Evolutionary conservation across 2,797 vertebrate species (phyloP).

Genomic region (Crypturellus tataupa): DNA sequence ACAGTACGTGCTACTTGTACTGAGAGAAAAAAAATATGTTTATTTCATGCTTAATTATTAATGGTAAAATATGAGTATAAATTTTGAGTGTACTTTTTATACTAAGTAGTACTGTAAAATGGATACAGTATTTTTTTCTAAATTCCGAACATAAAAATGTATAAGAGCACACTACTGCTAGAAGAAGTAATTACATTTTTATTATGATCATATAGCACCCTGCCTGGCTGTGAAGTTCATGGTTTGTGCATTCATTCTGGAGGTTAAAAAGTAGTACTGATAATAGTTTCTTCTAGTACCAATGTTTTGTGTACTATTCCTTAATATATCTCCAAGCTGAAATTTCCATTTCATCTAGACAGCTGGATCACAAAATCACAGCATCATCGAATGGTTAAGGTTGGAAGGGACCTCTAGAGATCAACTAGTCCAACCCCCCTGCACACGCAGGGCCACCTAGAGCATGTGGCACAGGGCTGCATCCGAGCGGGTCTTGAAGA

Average conservation of each 20-base stretch:
- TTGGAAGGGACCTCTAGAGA: no score
- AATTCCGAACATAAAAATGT: slow-evolving; percentile 4
- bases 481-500: no score
- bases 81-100: not conserved
- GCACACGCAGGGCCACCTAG: no score
- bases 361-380: not conserved
- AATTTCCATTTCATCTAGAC: not conserved
- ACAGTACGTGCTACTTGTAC: not conserved
- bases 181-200: slow-evolving; percentile 29
- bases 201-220: not conserved
- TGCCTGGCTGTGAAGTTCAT: not conserved
- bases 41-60: not conserved
- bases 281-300: not conserved
- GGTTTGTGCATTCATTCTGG: not conserved
- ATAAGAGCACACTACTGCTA: not conserved
- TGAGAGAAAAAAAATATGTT: not conserved
- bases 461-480: no score
- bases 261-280: not conserved
- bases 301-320: not conserved
- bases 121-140: not conserved
- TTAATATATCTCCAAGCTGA: not conserved
- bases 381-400: no score
- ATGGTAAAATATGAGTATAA: not conserved
- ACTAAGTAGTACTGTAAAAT: not conserved
- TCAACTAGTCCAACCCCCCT: no score